Base-by-base conservation (phyloP, 2,113 vertebrate genomes). In the Gobius niger region DNA sequence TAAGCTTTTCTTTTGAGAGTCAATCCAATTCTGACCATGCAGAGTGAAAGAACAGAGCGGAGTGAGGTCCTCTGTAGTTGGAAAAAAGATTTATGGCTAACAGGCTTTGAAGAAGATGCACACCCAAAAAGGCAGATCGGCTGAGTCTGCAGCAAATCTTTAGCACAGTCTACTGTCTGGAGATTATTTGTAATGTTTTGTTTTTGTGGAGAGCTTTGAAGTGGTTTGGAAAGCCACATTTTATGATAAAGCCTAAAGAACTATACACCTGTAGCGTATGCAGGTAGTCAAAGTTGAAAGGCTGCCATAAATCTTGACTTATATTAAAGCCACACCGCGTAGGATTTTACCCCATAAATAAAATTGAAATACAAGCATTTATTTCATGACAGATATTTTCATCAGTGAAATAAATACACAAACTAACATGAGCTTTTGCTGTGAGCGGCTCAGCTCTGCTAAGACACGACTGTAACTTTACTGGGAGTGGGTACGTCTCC, bases 51-150 rank as follows among this genome's bases (percentile, higher is more conserved):
- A 83, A 83, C 82, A 89, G 74, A 80, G 64, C 53, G 60, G 69
- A 40, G 15, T 49, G 57, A 53, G 63, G 61, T 40, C 53, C 73
- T 76, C 72, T 85, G 75, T 77, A 79, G 83, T 89, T 82, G 63
- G 73, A 70, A 61, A 71, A 12, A 70, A n/a, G 44, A 85, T 87
- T 83, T 88, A 86, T 61, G n/a, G n/a, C n/a, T n/a, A 66, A 40
- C 1, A n/a, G 47, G 59, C 78, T 87, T 83, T 84, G 80, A 85
- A 80, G 85, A 78, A 53, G 77, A 86, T 13, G 11, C 71, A 76
- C 71, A 75, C 80, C 77, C 59, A 18, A 75, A 65, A 70, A 65
- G 84, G 82, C 80, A 68, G 44, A n/a, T 71, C 14, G 70, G 11
- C 77, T 56, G 71, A 70, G 51, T 68, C 62, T 44, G 63, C 78